Evolutionary conservation across 2,113 vertebrate species (phyloP).

Genomic region (Muntiacus muntjak): DNA sequence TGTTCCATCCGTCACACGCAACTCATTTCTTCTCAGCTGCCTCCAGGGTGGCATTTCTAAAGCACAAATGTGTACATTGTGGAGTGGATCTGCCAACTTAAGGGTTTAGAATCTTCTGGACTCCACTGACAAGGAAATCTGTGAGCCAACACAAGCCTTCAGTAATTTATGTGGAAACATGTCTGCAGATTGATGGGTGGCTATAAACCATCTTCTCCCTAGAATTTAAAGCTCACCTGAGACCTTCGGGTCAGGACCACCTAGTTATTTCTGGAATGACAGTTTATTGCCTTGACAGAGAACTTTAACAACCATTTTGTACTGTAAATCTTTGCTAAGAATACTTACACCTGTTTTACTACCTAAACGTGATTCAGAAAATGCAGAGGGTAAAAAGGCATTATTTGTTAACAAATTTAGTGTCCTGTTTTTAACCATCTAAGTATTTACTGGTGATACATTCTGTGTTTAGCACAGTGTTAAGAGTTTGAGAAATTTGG

Average conservation of each 20-base stretch:
- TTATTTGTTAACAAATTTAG: slow-evolving; percentile 39
- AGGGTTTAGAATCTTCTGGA: slow-evolving; percentile 13
- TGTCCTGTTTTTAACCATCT: background rate
- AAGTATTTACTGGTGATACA: background rate
- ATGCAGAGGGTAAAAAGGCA: slow-evolving; percentile 24
- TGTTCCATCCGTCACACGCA: background rate
- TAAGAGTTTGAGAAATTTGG: background rate
- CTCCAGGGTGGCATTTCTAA: background rate
- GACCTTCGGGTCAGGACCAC: slow-evolving; percentile 42
- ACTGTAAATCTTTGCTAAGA: slow-evolving; percentile 55
- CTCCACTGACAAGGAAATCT: slow-evolving; percentile 31
- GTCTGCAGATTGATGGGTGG: background rate
- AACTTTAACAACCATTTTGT: slow-evolving; percentile 62
- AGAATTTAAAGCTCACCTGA: slow-evolving; percentile 52
- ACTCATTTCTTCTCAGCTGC: background rate
- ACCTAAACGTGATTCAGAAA: slow-evolving; percentile 27
- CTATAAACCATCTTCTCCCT: slow-evolving; percentile 44
- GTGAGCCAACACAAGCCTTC: slow-evolving; percentile 26
- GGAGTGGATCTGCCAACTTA: background rate
- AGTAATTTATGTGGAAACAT: slow-evolving; percentile 44
- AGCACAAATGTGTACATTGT: background rate
- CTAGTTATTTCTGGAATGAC: slow-evolving; percentile 49
- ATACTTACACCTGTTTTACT: slow-evolving; percentile 25
- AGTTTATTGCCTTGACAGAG: slow-evolving; percentile 63
- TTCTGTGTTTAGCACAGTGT: background rate